Evolutionary conservation across 1,140 invertebrate species (phyloP).

Genomic region (Anastrepha obliqua): DNA sequence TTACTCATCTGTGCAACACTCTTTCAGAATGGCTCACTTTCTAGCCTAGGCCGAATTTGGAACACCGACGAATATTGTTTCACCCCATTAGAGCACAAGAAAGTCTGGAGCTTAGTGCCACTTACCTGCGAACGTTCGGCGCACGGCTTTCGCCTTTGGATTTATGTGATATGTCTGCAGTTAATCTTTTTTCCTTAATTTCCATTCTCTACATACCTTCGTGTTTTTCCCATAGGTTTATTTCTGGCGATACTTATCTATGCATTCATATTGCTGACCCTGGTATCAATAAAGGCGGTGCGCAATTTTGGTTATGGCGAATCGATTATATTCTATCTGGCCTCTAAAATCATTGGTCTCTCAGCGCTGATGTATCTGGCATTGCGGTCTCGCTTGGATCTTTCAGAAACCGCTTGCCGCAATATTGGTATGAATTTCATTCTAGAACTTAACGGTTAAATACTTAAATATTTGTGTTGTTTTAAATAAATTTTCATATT

Average conservation of each 20-base stretch:
- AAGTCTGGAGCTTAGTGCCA: conserved; percentile 65
- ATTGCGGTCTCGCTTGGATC: conserved; percentile 68
- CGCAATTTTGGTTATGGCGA: conserved; percentile 68
- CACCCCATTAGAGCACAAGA: conserved; percentile 67
- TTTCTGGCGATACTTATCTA: conserved; percentile 69
- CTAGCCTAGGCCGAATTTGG: conserved; percentile 59
- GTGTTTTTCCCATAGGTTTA: conserved; percentile 59
- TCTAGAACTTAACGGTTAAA: background rate
- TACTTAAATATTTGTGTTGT: background rate
- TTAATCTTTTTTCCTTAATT: background rate
- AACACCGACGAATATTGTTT: conserved; percentile 69
- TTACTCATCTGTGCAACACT: too few relatives aligned
- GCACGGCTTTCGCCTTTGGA: conserved; percentile 68
- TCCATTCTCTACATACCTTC: background rate
- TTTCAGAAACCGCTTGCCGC: conserved; percentile 65
- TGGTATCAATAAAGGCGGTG: conserved; percentile 64
- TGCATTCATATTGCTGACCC: conserved; percentile 63
- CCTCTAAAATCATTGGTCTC: conserved; percentile 62
- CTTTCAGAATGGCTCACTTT: conserved; percentile 63
- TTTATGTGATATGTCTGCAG: conserved; percentile 69
- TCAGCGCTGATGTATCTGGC: conserved; percentile 66
- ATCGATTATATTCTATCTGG: conserved; percentile 67
- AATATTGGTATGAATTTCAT: conserved; percentile 63
- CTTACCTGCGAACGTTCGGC: conserved; percentile 69
- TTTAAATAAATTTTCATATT: background rate